Evolutionary conservation across 2,797 vertebrate genomes (phyloP), one percentile per base, ranked within the genome.

Genomic region (Ispidina picta): DNA sequence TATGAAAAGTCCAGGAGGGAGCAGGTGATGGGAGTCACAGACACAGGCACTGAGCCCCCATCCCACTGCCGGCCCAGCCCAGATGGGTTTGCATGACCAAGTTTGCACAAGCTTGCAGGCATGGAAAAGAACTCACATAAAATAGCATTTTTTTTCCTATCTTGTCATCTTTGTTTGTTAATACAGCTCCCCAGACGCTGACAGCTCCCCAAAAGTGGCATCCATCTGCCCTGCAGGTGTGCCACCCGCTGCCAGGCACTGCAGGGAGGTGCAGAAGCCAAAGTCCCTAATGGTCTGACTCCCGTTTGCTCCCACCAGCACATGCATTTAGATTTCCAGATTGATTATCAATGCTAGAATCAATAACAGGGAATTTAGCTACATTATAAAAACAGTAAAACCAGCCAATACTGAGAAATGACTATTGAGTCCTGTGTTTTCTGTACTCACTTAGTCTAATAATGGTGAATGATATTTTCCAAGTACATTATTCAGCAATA

Each of bases 401-500:
- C 90, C 82, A 94, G 90, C 88, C 96, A 84, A 97, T 97, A 96
- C 65, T 93, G 82, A 97, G 94, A 94, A 96, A 97, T 97, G 80
- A 96, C 95, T 97, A 97, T 83, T 91, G 97, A 96, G 74, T 52
- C 92, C 58, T 83, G 75, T 88, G 74, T 82, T 96, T 95, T 97
- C 78, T 82, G 79, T 78, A 94, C 69, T 96, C 94, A 94, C 97
- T 97, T 95, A 93, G 83, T 93, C 93, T 96, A 95, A 96, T 87
- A 94, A 94, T n/a, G 33, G 92, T 87, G 93, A 95, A 87, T 71
- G 54, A 66, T 94, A 96, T 95, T 96, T 96, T 94, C 87, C 92
- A 96, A 96, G 90, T 88, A 85, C 91, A 95, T 96, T 97, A 96
- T 96, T 97, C 93, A 95, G 95, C 97, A 96, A 97, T 97, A 95